A percentile compares a stretch with the other conserved stretches of the same genome.
Conservation (phyloP, 2,888 invertebrate genomes). For the Macaria liturata region DNA sequence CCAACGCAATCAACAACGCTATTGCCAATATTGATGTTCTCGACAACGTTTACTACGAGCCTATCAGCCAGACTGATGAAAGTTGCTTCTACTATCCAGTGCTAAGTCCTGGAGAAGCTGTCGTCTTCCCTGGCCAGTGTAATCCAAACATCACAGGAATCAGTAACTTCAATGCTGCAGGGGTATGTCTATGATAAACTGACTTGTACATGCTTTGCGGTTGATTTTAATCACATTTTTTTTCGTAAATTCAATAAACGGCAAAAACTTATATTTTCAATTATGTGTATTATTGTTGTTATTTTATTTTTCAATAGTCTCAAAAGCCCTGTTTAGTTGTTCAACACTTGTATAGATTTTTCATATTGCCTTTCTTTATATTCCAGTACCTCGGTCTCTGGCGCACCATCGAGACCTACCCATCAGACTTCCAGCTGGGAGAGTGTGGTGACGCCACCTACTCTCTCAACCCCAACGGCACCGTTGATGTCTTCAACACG, state of each 20-base stretch:
- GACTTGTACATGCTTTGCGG: too few species aligned
- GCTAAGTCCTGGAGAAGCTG: constrained; percentile 41
- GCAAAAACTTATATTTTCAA: too few species aligned
- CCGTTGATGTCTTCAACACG: constrained; percentile 52
- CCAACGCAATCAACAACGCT: constrained; percentile 42
- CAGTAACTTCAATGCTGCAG: constrained; percentile 49
- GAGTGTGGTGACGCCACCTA: constrained; percentile 66
- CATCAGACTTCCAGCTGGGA: constrained; percentile 46
- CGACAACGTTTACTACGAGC: constrained; percentile 49
- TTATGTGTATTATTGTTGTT: too few species aligned
- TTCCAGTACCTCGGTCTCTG: constrained; percentile 50
- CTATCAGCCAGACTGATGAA: constrained; percentile 46
- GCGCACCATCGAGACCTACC: constrained; percentile 47
- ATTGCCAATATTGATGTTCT: constrained; percentile 50
- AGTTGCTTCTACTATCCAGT: constrained; percentile 63
- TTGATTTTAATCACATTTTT: too few species aligned
- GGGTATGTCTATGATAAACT: constrained; percentile 36
- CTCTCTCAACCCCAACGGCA: constrained; percentile 50
- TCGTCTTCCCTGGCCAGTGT: constrained; percentile 58
- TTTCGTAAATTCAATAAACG: too few species aligned
- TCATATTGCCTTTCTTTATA: too few species aligned
- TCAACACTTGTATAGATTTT: too few species aligned
- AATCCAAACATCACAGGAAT: constrained; percentile 55
- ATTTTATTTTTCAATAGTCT: too few species aligned
- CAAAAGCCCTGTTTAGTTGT: too few species aligned